A percentile compares a stretch with the other conserved stretches of the same genome.
phyloP scores from a whole-genome alignment of 2,113 vertebrate species.

The Nesogale talazaci region DNA sequence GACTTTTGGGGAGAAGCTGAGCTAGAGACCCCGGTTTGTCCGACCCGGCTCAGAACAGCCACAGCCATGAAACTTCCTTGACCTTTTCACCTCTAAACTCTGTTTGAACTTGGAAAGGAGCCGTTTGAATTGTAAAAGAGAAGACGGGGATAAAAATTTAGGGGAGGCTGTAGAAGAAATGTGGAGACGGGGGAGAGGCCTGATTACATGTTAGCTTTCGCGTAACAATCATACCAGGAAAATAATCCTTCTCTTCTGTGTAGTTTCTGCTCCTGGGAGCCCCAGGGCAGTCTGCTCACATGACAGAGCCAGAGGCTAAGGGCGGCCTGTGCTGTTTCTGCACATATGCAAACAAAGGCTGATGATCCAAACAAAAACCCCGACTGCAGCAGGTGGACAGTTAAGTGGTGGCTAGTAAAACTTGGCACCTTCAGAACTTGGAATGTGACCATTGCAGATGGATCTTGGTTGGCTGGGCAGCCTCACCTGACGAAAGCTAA shows the following conservation, averaged over 20 bases:
- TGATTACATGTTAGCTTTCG: slow-evolving; percentile 91
- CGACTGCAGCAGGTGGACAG: slow-evolving; percentile 86
- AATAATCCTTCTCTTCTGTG: slow-evolving; percentile 90
- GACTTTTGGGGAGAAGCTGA: slow-evolving; percentile 82
- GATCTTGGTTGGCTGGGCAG: slow-evolving; percentile 85
- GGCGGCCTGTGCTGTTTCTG: slow-evolving; percentile 86
- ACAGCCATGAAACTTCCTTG: slow-evolving; percentile 90
- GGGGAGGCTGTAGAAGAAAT: slow-evolving; percentile 65
- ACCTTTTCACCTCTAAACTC: slow-evolving; percentile 93
- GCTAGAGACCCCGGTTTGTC: slow-evolving; percentile 86
- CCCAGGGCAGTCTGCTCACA: slow-evolving; percentile 92
- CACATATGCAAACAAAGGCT: slow-evolving; percentile 91
- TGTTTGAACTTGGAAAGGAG: slow-evolving; percentile 91
- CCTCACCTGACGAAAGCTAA: slow-evolving; percentile 84
- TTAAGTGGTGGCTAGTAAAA: slow-evolving; percentile 90
- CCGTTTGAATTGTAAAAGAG: slow-evolving; percentile 86
- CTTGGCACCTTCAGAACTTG: slow-evolving; percentile 88
- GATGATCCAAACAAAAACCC: slow-evolving; percentile 94
- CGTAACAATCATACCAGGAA: slow-evolving; percentile 87
- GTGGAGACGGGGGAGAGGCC: slow-evolving; percentile 76
- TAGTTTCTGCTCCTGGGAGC: slow-evolving; percentile 87
- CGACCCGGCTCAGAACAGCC: slow-evolving; percentile 88
- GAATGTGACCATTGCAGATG: slow-evolving; percentile 89
- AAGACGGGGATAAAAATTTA: slow-evolving; percentile 16
- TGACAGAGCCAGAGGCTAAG: slow-evolving; percentile 90